These are phyloP conservation scores for Ginglymostoma cirratum DNA, from an alignment of 2,113 vertebrate genomes.

Conservation along the genomic window DNA sequence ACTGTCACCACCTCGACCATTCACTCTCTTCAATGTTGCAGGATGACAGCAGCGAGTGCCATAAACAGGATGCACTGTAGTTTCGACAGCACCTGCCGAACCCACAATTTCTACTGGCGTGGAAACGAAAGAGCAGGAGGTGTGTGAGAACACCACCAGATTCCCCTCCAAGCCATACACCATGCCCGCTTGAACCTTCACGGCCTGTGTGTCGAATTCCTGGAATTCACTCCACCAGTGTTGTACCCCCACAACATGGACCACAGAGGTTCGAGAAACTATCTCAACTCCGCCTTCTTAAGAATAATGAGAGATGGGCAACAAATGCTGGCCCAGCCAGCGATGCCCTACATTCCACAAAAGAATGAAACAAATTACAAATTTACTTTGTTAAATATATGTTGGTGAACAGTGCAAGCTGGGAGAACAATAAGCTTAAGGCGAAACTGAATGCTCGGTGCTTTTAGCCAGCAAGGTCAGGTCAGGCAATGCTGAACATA, in stretches of 20 bases:
- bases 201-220: background rate
- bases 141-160: background rate
- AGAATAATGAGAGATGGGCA: background rate
- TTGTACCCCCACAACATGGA: background rate
- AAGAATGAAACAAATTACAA: background rate
- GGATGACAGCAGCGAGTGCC: background rate
- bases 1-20: background rate
- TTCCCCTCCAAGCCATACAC: background rate
- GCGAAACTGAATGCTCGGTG: background rate
- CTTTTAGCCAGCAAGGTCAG: background rate
- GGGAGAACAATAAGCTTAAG: background rate
- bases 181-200: no score
- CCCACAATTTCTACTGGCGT: background rate
- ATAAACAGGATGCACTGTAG: background rate
- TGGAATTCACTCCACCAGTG: background rate
- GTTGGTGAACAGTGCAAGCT: background rate
- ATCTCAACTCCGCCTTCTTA: background rate
- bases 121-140: background rate
- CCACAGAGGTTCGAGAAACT: background rate
- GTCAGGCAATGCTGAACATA: background rate
- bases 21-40: background rate
- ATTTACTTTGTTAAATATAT: background rate
- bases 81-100: background rate
- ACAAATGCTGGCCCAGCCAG: background rate
- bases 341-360: background rate